Percentiles rank a stretch among this genome's conserved stretches.
phyloP scores from a whole-genome alignment of 1,140 invertebrate species.

The Pseudomyrmex cubaensis region DNA sequence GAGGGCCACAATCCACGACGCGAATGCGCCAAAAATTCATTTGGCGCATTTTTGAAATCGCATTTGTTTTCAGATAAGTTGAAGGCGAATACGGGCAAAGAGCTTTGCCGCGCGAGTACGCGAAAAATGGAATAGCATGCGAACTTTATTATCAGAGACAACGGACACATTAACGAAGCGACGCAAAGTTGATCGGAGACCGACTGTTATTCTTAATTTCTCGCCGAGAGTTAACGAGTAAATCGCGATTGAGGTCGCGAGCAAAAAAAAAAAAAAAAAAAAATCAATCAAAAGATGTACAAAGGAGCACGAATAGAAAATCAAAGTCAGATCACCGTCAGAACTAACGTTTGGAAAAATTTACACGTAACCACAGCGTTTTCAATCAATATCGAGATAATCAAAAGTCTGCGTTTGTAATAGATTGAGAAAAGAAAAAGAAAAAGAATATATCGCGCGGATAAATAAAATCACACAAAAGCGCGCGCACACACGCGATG shows the following conservation, averaged over 20 bases:
- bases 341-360: conserved; percentile 64
- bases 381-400: conserved; percentile 37
- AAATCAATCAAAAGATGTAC: conserved; percentile 64
- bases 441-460: not conserved
- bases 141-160: conserved; percentile 43
- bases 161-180: conserved; percentile 1
- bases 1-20: conserved; percentile 36
- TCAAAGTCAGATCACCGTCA: conserved; percentile 42
- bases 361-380: conserved; percentile 44
- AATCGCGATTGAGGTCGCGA: not conserved
- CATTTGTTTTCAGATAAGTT: conserved; percentile 52
- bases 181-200: conserved; percentile 30
- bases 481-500: not conserved
- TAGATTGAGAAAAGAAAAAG: not conserved
- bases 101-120: conserved; percentile 11
- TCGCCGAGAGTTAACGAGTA: not conserved
- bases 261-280: not conserved
- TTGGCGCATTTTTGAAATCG: conserved; percentile 37
- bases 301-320: conserved; percentile 21
- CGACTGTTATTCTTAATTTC: not conserved
- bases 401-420: conserved; percentile 42
- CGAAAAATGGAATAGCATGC: conserved; percentile 21
- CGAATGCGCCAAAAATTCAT: not conserved
- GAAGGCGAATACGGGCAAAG: conserved; percentile 15
- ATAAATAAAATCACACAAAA: not conserved